phyloP scores from a whole-genome alignment of 2,888 invertebrate genomes.

The Nematopogon swammerdamellus region DNA sequence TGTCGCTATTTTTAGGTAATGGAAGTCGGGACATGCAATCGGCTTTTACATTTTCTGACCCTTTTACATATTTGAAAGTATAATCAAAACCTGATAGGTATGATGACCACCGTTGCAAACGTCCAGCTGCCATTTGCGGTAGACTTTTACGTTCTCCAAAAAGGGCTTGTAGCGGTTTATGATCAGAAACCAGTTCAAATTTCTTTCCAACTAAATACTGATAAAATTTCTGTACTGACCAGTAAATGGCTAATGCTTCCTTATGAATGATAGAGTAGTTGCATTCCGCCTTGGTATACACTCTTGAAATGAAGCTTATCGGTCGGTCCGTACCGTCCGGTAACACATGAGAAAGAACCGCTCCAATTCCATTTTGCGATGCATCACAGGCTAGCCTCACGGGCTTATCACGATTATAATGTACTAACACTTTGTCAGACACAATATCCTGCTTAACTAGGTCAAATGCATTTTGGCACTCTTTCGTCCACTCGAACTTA shows the following conservation, averaged over 20 bases:
- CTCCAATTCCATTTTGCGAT: slow-evolving; percentile 17
- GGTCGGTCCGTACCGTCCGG: slow-evolving; percentile 16
- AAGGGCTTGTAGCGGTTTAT: slow-evolving; percentile 19
- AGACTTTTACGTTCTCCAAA: slow-evolving; percentile 19
- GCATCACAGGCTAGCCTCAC: slow-evolving; percentile 17
- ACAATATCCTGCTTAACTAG: background rate
- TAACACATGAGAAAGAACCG: slow-evolving; percentile 11
- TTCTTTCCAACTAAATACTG: slow-evolving; percentile 21
- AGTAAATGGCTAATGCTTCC: slow-evolving; percentile 22
- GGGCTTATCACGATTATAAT: slow-evolving; percentile 11
- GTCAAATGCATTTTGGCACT: background rate
- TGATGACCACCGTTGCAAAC: slow-evolving; percentile 19
- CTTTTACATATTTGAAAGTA: slow-evolving; percentile 3
- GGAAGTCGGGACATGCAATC: slow-evolving; percentile 9
- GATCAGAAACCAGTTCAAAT: slow-evolving; percentile 19
- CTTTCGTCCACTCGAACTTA: slow-evolving; percentile 3
- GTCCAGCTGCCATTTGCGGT: slow-evolving; percentile 19
- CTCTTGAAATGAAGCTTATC: slow-evolving; percentile 18
- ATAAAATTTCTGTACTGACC: slow-evolving; percentile 19
- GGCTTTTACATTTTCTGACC: slow-evolving; percentile 5
- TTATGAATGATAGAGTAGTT: slow-evolving; percentile 20
- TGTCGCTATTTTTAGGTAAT: background rate
- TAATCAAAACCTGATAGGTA: slow-evolving; percentile 6
- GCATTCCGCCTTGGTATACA: slow-evolving; percentile 18
- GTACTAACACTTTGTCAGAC: slow-evolving; percentile 9